Base-by-base conservation (phyloP, 2,113 vertebrate genomes). In the Gopherus flavomarginatus region DNA sequence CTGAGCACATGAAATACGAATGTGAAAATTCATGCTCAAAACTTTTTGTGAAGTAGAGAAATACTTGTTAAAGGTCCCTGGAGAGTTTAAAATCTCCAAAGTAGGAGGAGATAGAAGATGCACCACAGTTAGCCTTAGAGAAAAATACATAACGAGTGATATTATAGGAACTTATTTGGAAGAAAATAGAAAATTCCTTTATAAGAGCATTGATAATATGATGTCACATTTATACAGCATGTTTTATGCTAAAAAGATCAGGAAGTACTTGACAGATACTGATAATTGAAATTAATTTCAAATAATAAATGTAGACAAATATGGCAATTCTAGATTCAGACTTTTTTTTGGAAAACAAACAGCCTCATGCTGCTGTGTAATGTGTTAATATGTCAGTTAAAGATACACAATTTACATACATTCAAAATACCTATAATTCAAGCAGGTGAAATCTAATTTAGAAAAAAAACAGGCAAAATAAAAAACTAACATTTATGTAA, bases 131-230 rank as follows among this genome's bases (percentile, higher is more conserved):
- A 62, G 13, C 59, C 29, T 13, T 52, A 6, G 27, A 52, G 24
- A 92, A 69, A 69, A 69, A 14, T 11, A 9, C 3, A 22, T 44
- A 11, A 13, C 2, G 13, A 11, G 26, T 26, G 19, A 24, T 5
- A 3, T 83, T 4, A 0, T 0, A 0, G 10, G 50, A 52, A 38
- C 14, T 13, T 81, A 53, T 35, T 10, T 85, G 62, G 83, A 59
- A 38, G 44, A 81, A 83, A 21, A 2, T 11, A 65, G 54, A 38
- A 81, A 94, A 65, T 44, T 19, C 0, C 0, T 22, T 56, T 90
- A 72, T 5, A 3, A 7, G 27, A 1, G 24, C 0, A n/a, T 69
- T n/a, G 62, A 69, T 69, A 69, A 69, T 8, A n/a, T 31, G 5
- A 8, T 65, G 35, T n/a, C 35, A 69, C 17, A 69, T 69, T n/a